Conservation (phyloP, 2,797 vertebrate genomes). For the Neostethus bicornis region DNA sequence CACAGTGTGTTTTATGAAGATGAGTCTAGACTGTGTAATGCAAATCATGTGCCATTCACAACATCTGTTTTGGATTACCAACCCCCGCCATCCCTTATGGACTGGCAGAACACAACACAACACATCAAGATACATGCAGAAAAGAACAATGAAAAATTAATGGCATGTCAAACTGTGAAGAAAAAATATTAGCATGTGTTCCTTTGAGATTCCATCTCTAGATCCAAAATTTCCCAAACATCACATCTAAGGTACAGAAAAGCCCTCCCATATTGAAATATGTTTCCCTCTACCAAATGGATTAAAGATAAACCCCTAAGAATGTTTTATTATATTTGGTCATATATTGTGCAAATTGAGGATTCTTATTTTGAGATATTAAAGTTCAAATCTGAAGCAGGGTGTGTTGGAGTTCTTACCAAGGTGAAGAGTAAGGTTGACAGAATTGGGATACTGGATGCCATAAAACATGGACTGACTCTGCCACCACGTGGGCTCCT, state of each 20-base stretch:
- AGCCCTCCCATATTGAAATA: conserved; percentile 11
- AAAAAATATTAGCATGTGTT: conserved; percentile 3
- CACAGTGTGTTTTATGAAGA: conserved; percentile 29
- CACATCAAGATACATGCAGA: conserved; percentile 10
- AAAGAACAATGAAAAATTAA: conserved; percentile 18
- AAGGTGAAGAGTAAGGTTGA: conserved; percentile 89
- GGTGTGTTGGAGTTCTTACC: conserved; percentile 79
- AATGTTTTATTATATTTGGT: conserved; percentile 10
- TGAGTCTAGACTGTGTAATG: conserved; percentile 31
- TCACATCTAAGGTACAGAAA: background rate
- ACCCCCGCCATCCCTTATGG: conserved; percentile 9
- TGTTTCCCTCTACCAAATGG: conserved; percentile 2
- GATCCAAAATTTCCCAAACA: conserved; percentile 1
- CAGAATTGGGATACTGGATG: conserved; percentile 88
- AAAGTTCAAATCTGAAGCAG: conserved; percentile 6
- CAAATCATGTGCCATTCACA: conserved; percentile 36
- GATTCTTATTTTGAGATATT: conserved; percentile 9
- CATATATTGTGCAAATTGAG: conserved; percentile 1
- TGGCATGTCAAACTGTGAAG: conserved; percentile 1
- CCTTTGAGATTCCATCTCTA: conserved; percentile 15
- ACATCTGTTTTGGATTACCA: conserved; percentile 54
- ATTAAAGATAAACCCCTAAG: conserved; percentile 8
- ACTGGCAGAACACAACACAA: conserved; percentile 25
- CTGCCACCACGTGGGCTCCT: conserved; percentile 95
- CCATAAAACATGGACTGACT: conserved; percentile 94